phyloP scores from a whole-genome alignment of 92 coral and sea anemone genomes.

The Epizoanthus ramosus region DNA sequence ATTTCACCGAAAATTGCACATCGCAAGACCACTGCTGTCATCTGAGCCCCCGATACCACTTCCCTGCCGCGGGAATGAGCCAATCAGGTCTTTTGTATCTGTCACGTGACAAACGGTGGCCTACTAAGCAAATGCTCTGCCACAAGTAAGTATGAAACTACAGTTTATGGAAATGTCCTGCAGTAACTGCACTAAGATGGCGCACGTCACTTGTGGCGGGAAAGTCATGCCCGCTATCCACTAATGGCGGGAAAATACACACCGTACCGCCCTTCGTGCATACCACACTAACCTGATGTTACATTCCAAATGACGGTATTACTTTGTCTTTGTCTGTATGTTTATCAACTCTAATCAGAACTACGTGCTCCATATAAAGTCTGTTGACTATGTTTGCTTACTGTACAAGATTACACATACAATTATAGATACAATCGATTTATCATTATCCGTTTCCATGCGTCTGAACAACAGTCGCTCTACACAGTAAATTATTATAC shows the following conservation, averaged over 20 bases:
- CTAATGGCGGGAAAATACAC: conserved; percentile 24
- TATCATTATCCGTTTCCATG: conserved; percentile 18
- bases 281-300: not conserved
- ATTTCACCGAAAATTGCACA: conserved; percentile 70
- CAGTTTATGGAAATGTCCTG: conserved; percentile 22
- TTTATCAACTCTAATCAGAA: conserved; percentile 5
- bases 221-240: conserved; percentile 61
- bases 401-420: conserved; percentile 13
- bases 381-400: conserved; percentile 10
- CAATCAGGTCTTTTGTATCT: conserved; percentile 95
- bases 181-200: conserved; percentile 1
- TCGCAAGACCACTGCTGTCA: conserved; percentile 84
- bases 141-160: conserved; percentile 44
- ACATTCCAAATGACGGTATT: not conserved
- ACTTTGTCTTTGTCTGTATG: not conserved
- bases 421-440: conserved; percentile 29
- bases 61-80: conserved; percentile 99
- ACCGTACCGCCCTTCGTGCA: not conserved
- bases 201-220: conserved; percentile 50
- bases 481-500: too few relatives aligned
- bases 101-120: conserved; percentile 94
- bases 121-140: conserved; percentile 58
- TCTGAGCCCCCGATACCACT: conserved; percentile 97
- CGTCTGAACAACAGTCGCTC: not conserved
- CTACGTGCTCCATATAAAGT: not conserved